These are phyloP conservation scores for Phodopus roborovskii DNA, from an alignment of 2,113 vertebrate genomes.

Conservation along the genomic window DNA sequence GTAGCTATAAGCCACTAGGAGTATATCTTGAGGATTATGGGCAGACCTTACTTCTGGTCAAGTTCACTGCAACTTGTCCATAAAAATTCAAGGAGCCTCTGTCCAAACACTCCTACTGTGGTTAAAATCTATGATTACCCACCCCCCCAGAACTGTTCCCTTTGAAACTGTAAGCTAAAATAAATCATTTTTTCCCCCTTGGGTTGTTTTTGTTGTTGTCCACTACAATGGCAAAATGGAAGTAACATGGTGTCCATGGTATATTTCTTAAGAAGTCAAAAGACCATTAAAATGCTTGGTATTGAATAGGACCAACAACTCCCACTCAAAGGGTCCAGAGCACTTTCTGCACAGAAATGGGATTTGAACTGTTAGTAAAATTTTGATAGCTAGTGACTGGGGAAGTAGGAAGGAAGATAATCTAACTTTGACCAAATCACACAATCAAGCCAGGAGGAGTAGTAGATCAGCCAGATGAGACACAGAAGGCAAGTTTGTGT, in stretches of 20 bases:
- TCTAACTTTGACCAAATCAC: background rate
- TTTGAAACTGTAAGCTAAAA: background rate
- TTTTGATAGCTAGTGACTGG: background rate
- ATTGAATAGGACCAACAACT: background rate
- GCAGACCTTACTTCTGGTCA: too few relatives aligned
- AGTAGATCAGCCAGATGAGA: background rate
- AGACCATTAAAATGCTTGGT: background rate
- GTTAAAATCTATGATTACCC: background rate
- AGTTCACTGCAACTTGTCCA: background rate
- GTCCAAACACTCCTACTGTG: background rate
- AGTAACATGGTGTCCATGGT: background rate
- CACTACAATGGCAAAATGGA: background rate
- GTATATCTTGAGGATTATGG: background rate
- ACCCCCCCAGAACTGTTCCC: background rate
- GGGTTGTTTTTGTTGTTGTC: background rate
- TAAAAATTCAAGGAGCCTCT: background rate
- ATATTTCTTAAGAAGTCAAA: background rate
- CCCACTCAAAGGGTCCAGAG: background rate
- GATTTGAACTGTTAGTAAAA: background rate
- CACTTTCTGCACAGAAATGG: background rate
- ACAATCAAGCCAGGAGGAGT: background rate
- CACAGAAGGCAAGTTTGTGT: background rate
- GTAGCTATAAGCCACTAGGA: background rate
- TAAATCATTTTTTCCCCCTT: background rate
- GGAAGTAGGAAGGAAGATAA: background rate